Base-by-base conservation (phyloP, 37 sponge, comb jelly and placozoan species). In the Agelas oroides region DNA sequence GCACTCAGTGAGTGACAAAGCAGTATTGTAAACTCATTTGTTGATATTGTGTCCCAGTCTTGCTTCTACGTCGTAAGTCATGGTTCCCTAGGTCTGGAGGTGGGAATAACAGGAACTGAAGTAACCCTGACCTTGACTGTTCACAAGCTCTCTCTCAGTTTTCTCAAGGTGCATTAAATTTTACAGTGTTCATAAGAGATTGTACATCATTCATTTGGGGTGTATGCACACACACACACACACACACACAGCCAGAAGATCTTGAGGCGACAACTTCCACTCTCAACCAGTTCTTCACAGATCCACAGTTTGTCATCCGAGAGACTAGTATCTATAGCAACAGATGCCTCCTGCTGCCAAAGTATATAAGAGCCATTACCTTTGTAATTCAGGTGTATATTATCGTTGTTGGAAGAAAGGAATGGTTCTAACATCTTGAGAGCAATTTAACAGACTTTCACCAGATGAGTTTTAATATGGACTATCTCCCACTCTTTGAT, bases 341-440 rank as follows among this genome's bases (percentile, higher is more conserved):
- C 35, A 40, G 74, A 23, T 94, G 94, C 65, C 28, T 82, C 31
- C 71, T 89, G 15, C 70, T 94, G 27, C 94, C 94, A 60, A 89
- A 90, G 94, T 94, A 86, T 52, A 78, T 33, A 27, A n/a, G 2
- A 8, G 54, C 39, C 70, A 5, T n/a, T 3, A 46, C 46, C 8
- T 46, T 12, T 46, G 8, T 8, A 46, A 12, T 8, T 8, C 6
- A 46, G n/a, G n/a, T n/a, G n/a, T n/a, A n/a, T n/a, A n/a, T n/a
- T n/a, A n/a, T n/a, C n/a, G n/a, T n/a, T n/a, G n/a, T n/a, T n/a
- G n/a, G n/a, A n/a, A n/a, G n/a, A n/a, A n/a, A n/a, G n/a, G n/a
- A n/a, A n/a, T n/a, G n/a, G n/a, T n/a, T n/a, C n/a, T n/a, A n/a
- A n/a, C n/a, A n/a, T n/a, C n/a, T n/a, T n/a, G n/a, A n/a, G n/a